Conservation (phyloP, 2,888 invertebrate genomes). For the Mamestra brassicae region DNA sequence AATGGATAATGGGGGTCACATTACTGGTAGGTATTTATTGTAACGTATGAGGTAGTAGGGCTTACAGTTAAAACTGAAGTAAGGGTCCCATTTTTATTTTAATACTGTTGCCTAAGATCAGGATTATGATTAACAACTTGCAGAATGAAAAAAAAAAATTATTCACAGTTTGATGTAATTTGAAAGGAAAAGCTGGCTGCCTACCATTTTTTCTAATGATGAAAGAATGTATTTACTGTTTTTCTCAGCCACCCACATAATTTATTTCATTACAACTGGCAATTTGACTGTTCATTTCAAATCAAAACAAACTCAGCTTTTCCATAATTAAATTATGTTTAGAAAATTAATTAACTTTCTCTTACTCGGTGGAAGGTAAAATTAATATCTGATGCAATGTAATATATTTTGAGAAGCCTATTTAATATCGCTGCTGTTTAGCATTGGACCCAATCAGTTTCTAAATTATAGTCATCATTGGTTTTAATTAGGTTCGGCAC, state of each 20-base stretch:
- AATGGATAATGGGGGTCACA: no score
- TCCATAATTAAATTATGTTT: constrained; percentile 48
- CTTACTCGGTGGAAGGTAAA: constrained; percentile 38
- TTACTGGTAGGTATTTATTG: no score
- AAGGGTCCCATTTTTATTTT: no score
- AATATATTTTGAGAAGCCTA: constrained; percentile 54
- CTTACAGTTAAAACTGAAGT: no score
- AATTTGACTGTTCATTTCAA: constrained; percentile 38
- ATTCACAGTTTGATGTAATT: background rate
- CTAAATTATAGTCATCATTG: constrained; percentile 55
- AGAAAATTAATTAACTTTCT: constrained; percentile 61
- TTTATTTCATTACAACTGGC: constrained; percentile 16
- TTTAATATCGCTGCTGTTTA: constrained; percentile 43
- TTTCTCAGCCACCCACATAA: constrained; percentile 11
- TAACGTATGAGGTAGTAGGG: no score
- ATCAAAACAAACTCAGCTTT: constrained; percentile 49
- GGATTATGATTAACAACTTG: no score
- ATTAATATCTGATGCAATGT: constrained; percentile 54
- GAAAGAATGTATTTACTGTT: background rate
- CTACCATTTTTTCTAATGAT: background rate
- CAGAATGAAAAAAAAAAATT: background rate
- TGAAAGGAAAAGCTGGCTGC: background rate
- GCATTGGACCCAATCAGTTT: constrained; percentile 48
- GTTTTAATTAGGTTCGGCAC: constrained; percentile 55
- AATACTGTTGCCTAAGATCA: no score